Conservation (phyloP, 2,888 invertebrate species). For the Lomographa bimaculata region DNA sequence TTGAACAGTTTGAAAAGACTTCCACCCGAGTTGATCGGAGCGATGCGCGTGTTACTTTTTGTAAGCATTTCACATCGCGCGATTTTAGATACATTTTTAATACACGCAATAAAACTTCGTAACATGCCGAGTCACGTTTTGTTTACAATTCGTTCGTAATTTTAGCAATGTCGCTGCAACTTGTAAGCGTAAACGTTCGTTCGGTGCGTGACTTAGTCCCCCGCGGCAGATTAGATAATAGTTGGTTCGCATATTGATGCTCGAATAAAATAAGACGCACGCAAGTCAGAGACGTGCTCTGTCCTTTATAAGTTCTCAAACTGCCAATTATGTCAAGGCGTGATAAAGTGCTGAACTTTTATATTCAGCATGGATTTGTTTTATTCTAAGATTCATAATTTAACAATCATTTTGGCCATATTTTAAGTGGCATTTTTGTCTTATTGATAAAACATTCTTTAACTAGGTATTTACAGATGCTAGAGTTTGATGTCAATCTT, state of each 20-base stretch:
- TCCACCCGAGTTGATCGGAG: constrained; percentile 47
- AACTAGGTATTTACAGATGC: too few relatives aligned
- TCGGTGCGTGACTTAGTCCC: constrained; percentile 57
- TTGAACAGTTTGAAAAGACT: constrained; percentile 58
- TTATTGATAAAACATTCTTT: too few relatives aligned
- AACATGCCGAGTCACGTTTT: constrained; percentile 44
- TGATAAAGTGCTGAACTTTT: constrained; percentile 23
- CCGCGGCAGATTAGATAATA: constrained; percentile 7
- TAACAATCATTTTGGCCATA: too few relatives aligned
- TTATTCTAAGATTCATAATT: too few relatives aligned
- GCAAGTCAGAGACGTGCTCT: constrained; percentile 41
- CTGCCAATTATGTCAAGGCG: constrained; percentile 22
- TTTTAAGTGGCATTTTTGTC: too few relatives aligned
- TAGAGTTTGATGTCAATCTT: too few relatives aligned
- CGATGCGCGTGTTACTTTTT: constrained; percentile 42
- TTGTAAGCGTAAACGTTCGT: constrained; percentile 52
- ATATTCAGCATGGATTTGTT: not conserved
- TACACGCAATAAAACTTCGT: constrained; percentile 29
- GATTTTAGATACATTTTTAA: constrained; percentile 41
- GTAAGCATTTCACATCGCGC: constrained; percentile 35
- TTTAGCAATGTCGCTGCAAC: constrained; percentile 38
- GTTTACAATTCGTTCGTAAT: constrained; percentile 52
- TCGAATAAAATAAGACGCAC: constrained; percentile 32
- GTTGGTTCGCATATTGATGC: constrained; percentile 4
- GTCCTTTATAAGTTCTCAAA: constrained; percentile 32